Conservation (phyloP, 1,140 invertebrate species). For the Globodera rostochiensis region DNA sequence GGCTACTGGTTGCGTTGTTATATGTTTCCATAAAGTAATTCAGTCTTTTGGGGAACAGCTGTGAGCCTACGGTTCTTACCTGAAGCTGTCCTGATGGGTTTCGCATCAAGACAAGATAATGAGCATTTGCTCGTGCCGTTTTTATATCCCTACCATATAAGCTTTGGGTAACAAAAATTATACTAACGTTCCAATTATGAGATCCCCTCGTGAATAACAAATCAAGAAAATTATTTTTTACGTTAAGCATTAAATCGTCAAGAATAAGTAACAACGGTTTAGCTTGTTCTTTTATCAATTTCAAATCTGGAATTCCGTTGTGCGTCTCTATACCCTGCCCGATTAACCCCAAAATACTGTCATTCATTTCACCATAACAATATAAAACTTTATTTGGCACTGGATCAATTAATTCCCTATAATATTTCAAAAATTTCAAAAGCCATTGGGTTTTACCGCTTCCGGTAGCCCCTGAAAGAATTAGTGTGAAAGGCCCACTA, state of each 20-base stretch:
- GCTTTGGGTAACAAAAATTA: slow-evolving; percentile 12
- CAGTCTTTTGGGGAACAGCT: not conserved
- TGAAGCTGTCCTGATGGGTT: slow-evolving; percentile 1
- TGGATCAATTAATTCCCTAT: not conserved
- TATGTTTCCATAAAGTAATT: not conserved
- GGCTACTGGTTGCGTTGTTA: not conserved
- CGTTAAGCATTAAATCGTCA: slow-evolving; percentile 9
- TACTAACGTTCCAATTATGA: not conserved
- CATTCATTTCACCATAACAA: not conserved
- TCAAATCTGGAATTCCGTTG: not conserved
- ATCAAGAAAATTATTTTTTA: slow-evolving; percentile 9
- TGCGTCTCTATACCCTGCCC: not conserved
- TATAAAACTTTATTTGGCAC: not conserved
- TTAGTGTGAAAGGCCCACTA: too few relatives aligned
- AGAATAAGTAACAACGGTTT: not conserved
- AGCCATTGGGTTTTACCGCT: not conserved
- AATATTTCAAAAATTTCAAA: not conserved
- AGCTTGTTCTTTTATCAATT: not conserved
- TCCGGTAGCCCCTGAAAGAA: too few relatives aligned
- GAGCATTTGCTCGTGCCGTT: slow-evolving; percentile 15
- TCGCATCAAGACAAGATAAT: slow-evolving; percentile 4
- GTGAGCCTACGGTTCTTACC: slow-evolving; percentile 5
- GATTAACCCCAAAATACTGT: not conserved
- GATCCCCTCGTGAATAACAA: not conserved
- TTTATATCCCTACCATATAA: not conserved